These are phyloP conservation scores for Tolmerus cingulatus DNA, from an alignment of 2,888 invertebrate species.

Conservation along the genomic window DNA sequence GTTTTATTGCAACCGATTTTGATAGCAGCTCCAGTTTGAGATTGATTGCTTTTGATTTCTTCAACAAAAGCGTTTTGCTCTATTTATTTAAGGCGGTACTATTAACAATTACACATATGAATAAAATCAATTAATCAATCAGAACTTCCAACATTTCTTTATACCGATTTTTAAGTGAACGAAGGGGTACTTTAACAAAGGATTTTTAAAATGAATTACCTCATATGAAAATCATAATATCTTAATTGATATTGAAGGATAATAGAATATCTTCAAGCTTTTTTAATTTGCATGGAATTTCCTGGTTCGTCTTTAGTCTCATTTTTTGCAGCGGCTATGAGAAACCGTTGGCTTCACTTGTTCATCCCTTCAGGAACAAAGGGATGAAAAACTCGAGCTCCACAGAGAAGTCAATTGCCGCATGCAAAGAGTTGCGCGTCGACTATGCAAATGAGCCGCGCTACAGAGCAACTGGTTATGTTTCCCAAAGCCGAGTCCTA, in stretches of 20 bases:
- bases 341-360: background rate
- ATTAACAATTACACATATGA: too few species aligned
- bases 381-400: background rate
- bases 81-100: too few species aligned
- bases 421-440: background rate
- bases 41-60: background rate
- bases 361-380: background rate
- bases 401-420: background rate
- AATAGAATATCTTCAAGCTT: too few species aligned
- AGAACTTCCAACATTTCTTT: too few species aligned
- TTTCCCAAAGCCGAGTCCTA: conserved; percentile 9
- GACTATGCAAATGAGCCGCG: background rate
- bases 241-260: too few species aligned
- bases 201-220: too few species aligned
- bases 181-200: too few species aligned
- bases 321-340: background rate
- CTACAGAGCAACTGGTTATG: background rate
- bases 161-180: too few species aligned
- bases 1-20: background rate
- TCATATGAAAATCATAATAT: too few species aligned
- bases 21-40: background rate
- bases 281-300: too few species aligned
- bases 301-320: too few species aligned
- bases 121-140: too few species aligned
- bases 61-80: background rate